Base-by-base conservation (phyloP, 1,140 invertebrate species). In the Hyphantria cunea region DNA sequence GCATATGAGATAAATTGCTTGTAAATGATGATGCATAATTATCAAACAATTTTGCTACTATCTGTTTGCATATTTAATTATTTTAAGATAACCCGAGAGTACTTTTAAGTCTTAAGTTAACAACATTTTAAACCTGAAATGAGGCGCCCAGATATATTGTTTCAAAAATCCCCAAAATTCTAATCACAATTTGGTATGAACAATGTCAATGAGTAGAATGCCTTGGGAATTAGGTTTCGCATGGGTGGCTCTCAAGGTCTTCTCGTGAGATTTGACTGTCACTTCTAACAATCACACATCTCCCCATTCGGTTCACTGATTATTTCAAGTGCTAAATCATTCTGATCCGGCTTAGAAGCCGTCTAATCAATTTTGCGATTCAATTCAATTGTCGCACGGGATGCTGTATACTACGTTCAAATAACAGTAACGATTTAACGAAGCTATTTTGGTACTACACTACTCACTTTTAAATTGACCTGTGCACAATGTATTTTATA, bases 261-360 rank as follows among this genome's bases (percentile, higher is more conserved):
- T 55, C 54, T 58, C 42, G 31, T 0, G 14, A 33, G 12, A 37
- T 48, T 37, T 48, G 44, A 48, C 54, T 4, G 32, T 65, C 54
- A 31, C 47, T 47, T 47, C 52, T 51, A 66, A 64, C 34, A 44
- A 44, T 55, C 55, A 64, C 42, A 49, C 60, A 56, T 62, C 64
- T 56, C 56, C 64, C 44, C 61, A 51, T 54, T 47, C 53, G 64
- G 32, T n/a, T 63, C 50, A 48, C 50, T 48, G 51, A 47, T 13
- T 33, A 52, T 34, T 33, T 64, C 56, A 80, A 82, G 71, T 78
- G 68, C 70, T 79, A 80, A 82, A 84, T 82, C 73, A 66, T 67
- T 76, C 45, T 74, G 52, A 80, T 84, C 80, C 82, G 78, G 78
- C 67, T 71, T 50, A 59, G 45, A 47, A 37, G 32, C 13, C 53